Evolutionary conservation across 2,888 invertebrate species (phyloP).

Genomic region (Fragum fragum): DNA sequence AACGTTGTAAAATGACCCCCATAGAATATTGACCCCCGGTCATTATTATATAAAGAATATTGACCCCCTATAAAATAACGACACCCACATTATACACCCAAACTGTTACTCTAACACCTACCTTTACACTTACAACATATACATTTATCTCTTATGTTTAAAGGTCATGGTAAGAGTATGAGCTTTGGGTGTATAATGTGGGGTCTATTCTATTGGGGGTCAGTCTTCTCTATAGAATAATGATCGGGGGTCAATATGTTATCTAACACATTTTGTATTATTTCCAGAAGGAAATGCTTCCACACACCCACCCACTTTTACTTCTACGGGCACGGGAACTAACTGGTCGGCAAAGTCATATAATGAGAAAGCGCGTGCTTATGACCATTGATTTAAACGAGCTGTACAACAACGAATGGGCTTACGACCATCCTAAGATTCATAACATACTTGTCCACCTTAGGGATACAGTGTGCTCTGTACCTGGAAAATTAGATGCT

Average conservation of each 20-base stretch:
- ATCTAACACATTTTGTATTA: constrained; percentile 6
- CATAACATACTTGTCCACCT: not conserved
- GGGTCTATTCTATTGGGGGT: constrained; percentile 1
- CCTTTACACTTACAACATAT: constrained; percentile 6
- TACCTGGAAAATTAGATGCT: constrained; percentile 6
- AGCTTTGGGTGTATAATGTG: not conserved
- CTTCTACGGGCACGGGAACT: not conserved
- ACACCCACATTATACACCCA: constrained; percentile 2
- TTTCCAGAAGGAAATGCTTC: constrained; percentile 3
- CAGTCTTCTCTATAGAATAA: constrained; percentile 6
- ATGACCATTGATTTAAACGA: constrained; percentile 6
- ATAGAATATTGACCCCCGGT: constrained; percentile 6
- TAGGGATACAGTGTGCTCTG: constrained; percentile 6
- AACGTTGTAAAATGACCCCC: constrained; percentile 6
- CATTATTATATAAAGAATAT: constrained; percentile 6
- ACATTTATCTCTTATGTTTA: not conserved
- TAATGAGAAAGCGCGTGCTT: constrained; percentile 6
- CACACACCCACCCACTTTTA: constrained; percentile 6
- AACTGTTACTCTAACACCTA: constrained; percentile 6
- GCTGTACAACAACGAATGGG: constrained; percentile 6
- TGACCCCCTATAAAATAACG: constrained; percentile 6
- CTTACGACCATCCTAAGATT: constrained; percentile 6
- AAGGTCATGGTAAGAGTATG: constrained; percentile 2
- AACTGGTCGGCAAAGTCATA: constrained; percentile 6
- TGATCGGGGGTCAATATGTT: not conserved